Evolutionary conservation across 1,140 invertebrate species (phyloP).

Genomic region (Halictus rubicundus): DNA sequence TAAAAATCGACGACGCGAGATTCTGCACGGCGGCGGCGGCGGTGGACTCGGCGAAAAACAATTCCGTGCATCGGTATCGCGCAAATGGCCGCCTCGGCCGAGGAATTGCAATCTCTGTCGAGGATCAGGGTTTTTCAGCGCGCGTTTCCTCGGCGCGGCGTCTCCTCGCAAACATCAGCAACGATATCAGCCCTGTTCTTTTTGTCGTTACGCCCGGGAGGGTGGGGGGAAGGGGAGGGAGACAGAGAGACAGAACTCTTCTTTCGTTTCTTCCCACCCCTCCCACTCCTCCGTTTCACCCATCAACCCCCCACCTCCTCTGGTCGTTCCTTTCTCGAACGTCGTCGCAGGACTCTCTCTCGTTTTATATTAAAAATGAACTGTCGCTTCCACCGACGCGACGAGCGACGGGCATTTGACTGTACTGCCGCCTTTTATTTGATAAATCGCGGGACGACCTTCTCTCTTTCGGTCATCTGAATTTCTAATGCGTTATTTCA

Average conservation of each 20-base stretch:
- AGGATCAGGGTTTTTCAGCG: slow-evolving; percentile 51
- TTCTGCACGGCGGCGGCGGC: not conserved
- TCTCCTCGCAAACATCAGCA: slow-evolving; percentile 29
- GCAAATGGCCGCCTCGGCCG: slow-evolving; percentile 31
- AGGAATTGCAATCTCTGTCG: slow-evolving; percentile 69
- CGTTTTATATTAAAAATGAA: slow-evolving; percentile 78
- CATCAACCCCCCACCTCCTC: not conserved
- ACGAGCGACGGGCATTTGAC: slow-evolving; percentile 75
- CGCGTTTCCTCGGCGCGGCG: slow-evolving; percentile 38
- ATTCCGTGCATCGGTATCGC: not conserved
- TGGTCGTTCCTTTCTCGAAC: slow-evolving; percentile 11
- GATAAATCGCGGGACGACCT: slow-evolving; percentile 75
- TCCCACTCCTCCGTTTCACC: not conserved
- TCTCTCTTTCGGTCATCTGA: slow-evolving; percentile 76
- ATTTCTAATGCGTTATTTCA: slow-evolving; percentile 78
- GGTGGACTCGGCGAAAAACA: slow-evolving; percentile 5
- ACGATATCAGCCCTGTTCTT: slow-evolving; percentile 61
- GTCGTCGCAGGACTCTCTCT: slow-evolving; percentile 37
- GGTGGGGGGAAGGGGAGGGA: too few species aligned
- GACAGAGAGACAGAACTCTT: slow-evolving; percentile 7
- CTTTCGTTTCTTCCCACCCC: not conserved
- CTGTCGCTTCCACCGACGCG: slow-evolving; percentile 76
- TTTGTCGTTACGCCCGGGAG: slow-evolving; percentile 65
- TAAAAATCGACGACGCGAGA: not conserved
- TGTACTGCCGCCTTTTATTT: slow-evolving; percentile 76